Evolutionary conservation across 2,888 invertebrate species (phyloP).

Genomic region (Apotomis turbidana): DNA sequence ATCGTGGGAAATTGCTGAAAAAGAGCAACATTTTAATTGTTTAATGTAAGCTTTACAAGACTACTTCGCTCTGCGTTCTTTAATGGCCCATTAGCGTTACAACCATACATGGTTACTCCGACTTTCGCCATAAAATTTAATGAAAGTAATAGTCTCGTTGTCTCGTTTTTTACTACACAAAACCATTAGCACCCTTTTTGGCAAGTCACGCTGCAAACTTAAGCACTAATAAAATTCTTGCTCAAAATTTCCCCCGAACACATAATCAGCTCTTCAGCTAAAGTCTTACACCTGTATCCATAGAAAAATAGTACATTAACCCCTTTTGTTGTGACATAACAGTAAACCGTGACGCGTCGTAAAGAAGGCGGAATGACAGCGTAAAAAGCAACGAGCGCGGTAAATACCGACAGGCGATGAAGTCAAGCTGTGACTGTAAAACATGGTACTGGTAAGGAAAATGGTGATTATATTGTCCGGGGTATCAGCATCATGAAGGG

Average conservation of each 20-base stretch:
- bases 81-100: background rate
- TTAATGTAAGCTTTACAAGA: too few relatives aligned
- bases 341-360: constrained; percentile 74
- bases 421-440: constrained; percentile 57
- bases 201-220: background rate
- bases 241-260: background rate
- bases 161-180: background rate
- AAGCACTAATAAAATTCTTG: background rate
- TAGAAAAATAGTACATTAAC: constrained; percentile 72
- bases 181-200: constrained; percentile 1
- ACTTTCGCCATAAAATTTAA: background rate
- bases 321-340: constrained; percentile 70
- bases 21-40: too few relatives aligned
- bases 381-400: constrained; percentile 77
- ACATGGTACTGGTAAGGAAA: constrained; percentile 52
- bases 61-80: too few relatives aligned
- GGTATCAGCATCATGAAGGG: background rate
- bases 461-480: constrained; percentile 14
- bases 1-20: too few relatives aligned
- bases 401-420: constrained; percentile 79
- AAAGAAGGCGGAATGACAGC: constrained; percentile 70
- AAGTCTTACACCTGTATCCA: constrained; percentile 55
- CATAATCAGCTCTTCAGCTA: constrained; percentile 37
- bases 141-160: background rate
- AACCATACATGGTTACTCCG: background rate